Conservation (phyloP, 2,888 invertebrate genomes). For the Oligia strigilis region DNA sequence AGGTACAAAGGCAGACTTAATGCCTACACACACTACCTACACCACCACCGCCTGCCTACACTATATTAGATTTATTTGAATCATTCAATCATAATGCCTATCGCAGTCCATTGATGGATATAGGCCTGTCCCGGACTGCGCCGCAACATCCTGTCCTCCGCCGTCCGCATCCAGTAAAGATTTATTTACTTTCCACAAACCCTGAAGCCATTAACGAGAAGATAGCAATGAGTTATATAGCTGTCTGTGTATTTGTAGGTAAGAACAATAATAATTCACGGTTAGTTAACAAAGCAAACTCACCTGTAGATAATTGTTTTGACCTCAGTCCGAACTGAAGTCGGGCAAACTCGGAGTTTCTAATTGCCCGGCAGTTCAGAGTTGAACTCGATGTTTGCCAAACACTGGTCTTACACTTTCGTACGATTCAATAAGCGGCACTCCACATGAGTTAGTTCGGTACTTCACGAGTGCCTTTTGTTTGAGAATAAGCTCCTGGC, state of each 20-base stretch:
- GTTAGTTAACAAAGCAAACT: conserved; percentile 60
- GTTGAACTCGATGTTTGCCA: conserved; percentile 52
- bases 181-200: conserved; percentile 6
- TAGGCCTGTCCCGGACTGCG: neutral
- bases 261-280: conserved; percentile 55
- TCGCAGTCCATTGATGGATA: neutral
- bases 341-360: conserved; percentile 50
- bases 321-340: conserved; percentile 53
- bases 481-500: conserved; percentile 39
- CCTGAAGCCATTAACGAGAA: neutral
- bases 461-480: conserved; percentile 48
- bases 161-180: neutral
- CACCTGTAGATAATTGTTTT: conserved; percentile 65
- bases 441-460: conserved; percentile 30
- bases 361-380: conserved; percentile 65
- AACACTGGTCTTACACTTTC: conserved; percentile 48
- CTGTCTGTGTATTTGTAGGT: conserved; percentile 14
- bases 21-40: too few species aligned
- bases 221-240: conserved; percentile 9
- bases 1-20: too few species aligned
- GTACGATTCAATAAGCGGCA: conserved; percentile 43
- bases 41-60: too few species aligned
- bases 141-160: too few species aligned
- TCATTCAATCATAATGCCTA: neutral
- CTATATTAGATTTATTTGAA: neutral